Percentiles rank a stretch among this genome's conserved stretches.
phyloP scores from a whole-genome alignment of 2,888 invertebrate species.

The Junonia oenone region DNA sequence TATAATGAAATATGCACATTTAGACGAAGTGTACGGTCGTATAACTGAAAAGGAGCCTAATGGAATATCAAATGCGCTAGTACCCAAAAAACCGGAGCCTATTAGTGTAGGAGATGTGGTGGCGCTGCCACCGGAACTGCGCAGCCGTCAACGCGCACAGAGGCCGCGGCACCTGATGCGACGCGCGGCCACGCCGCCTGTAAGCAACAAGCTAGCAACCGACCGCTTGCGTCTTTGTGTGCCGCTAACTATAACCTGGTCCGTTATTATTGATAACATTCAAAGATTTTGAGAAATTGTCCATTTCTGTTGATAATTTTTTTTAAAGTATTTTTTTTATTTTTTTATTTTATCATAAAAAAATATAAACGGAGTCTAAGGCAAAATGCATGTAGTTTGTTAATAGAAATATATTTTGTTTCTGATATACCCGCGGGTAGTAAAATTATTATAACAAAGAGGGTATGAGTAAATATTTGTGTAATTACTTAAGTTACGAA shows the following conservation, averaged over 20 bases:
- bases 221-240: slow-evolving; percentile 65
- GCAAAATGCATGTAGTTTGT: slow-evolving; percentile 31
- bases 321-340: background rate
- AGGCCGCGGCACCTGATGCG: slow-evolving; percentile 71
- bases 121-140: slow-evolving; percentile 66
- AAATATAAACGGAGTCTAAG: background rate
- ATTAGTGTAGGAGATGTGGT: slow-evolving; percentile 64
- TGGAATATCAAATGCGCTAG: slow-evolving; percentile 43
- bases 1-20: slow-evolving; percentile 89
- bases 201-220: slow-evolving; percentile 67
- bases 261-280: slow-evolving; percentile 54
- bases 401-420: background rate
- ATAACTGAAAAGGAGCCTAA: slow-evolving; percentile 57
- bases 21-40: slow-evolving; percentile 85
- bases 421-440: slow-evolving; percentile 14
- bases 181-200: slow-evolving; percentile 78
- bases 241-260: slow-evolving; percentile 70
- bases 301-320: background rate
- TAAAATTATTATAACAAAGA: slow-evolving; percentile 9
- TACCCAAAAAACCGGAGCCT: slow-evolving; percentile 49
- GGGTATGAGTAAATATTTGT: slow-evolving; percentile 5
- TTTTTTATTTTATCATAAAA: background rate
- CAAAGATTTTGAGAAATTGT: background rate
- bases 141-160: slow-evolving; percentile 61
- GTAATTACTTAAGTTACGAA: slow-evolving; percentile 5